phyloP scores from a whole-genome alignment of 2,888 invertebrate species.

The Syritta pipiens region DNA sequence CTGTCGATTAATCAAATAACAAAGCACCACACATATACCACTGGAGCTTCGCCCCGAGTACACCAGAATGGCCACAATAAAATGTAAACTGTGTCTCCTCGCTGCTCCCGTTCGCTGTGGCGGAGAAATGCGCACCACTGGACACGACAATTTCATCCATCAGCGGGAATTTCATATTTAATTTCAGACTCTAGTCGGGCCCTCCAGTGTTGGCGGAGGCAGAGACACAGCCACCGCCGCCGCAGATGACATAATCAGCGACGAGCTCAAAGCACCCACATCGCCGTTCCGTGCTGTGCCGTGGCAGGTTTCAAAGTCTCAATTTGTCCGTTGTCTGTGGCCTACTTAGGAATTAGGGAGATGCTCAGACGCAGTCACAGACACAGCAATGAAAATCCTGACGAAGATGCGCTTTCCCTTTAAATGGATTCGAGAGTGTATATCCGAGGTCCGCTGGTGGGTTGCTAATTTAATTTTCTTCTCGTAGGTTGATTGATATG shows the following conservation, averaged over 20 bases:
- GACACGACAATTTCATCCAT: slow-evolving; percentile 40
- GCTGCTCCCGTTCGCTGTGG: slow-evolving; percentile 7
- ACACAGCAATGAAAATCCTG: too few species aligned
- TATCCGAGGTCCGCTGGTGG: too few species aligned
- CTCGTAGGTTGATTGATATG: too few species aligned
- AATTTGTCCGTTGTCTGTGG: too few species aligned
- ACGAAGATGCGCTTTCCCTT: too few species aligned
- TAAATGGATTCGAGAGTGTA: too few species aligned
- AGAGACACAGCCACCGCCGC: not conserved
- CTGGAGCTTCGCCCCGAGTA: not conserved
- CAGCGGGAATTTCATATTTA: slow-evolving; percentile 54
- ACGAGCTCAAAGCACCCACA: too few species aligned
- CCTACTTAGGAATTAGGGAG: too few species aligned
- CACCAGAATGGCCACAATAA: slow-evolving; percentile 23
- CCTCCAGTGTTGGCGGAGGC: not conserved
- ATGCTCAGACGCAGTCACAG: too few species aligned
- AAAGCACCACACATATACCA: slow-evolving; percentile 10
- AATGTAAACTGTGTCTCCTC: not conserved
- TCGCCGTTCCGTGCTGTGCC: too few species aligned
- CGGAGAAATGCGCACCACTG: slow-evolving; percentile 37
- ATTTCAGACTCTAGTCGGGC: slow-evolving; percentile 56
- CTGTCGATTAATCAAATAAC: slow-evolving; percentile 42
- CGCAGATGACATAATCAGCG: slow-evolving; percentile 13
- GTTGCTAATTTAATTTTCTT: too few species aligned
- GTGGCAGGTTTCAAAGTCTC: too few species aligned